phyloP scores from a whole-genome alignment of 1,140 invertebrate genomes.

The Diachasmimorpha longicaudata region DNA sequence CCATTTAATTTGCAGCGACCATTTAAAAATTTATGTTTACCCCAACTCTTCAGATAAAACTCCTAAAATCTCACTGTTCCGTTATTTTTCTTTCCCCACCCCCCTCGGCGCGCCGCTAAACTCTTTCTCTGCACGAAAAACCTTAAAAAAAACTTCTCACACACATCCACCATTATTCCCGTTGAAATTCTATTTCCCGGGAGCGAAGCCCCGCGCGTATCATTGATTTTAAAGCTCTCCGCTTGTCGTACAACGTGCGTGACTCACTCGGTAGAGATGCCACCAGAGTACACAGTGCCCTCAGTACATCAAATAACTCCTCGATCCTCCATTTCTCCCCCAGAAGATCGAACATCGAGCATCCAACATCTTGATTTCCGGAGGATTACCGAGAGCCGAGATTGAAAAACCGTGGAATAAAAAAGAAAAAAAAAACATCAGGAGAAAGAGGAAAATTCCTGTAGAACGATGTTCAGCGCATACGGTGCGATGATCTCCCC shows the following conservation, averaged over 20 bases:
- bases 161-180: too few species aligned
- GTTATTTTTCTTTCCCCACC: too few species aligned
- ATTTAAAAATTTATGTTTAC: too few species aligned
- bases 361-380: neutral
- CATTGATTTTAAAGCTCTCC: neutral
- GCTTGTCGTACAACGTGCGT: neutral
- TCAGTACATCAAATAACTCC: neutral
- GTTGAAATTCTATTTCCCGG: too few species aligned
- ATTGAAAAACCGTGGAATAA: neutral
- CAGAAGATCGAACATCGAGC: neutral
- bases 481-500: neutral
- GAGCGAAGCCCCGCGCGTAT: neutral
- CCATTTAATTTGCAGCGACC: too few species aligned
- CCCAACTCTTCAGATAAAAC: too few species aligned
- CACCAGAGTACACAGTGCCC: neutral
- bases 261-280: neutral
- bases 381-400: neutral
- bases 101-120: too few species aligned
- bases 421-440: neutral
- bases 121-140: too few species aligned
- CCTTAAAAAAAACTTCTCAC: too few species aligned
- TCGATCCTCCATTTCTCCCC: neutral
- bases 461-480: neutral
- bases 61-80: too few species aligned
- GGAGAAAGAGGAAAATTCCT: neutral